Base-by-base conservation (phyloP, 2,797 vertebrate species). In the Heliangelus exortis region DNA sequence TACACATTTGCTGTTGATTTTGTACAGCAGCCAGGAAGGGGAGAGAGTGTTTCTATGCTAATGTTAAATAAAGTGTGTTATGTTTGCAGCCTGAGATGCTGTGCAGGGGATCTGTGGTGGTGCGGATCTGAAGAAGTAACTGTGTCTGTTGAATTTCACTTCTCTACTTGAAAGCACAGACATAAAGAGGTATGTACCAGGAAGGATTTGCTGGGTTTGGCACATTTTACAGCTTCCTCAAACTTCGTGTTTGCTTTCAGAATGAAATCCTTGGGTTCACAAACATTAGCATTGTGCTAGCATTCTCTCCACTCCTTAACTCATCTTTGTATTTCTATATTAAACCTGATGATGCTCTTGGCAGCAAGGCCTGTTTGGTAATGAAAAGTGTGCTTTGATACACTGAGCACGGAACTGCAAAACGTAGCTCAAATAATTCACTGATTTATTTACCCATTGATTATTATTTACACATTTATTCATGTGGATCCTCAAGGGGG, bases 201-300 rank as follows among this genome's bases (percentile, higher is more conserved):
- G 45, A 84, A 55, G 25, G 34, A 54, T 82, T 93, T 95, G 7
- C 54, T 82, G 51, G 11, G 9, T 84, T 96, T 94, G 84, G 62
- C 62, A 72, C 16, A 1, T 33, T 71, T 77, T 36, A 26, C n/a
- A 5, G 2, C 36, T 88, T 85, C n/a, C 69, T 86, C 69, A 83
- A 15, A 86, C 53, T 68, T 87, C 58, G 48, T 48, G 16, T 84
- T 86, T 90, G 16, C 66, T 90, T 90, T 92, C 33, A 45, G 50
- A 89, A 63, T 63, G 9, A 87, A 85, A n/a, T n/a, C n/a, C 36
- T 63, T 50, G n/a, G 6, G 21, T 77, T 94, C 61, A 86, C 79
- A 96, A 95, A 90, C 76, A 77, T 71, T 87, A 65, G 12, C 76
- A 90, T 94, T 93, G 41, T 67, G 45, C 77, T 54, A 67, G 6